These are phyloP conservation scores for Lagopus muta DNA, from an alignment of 2,113 vertebrate species.

Conservation along the genomic window DNA sequence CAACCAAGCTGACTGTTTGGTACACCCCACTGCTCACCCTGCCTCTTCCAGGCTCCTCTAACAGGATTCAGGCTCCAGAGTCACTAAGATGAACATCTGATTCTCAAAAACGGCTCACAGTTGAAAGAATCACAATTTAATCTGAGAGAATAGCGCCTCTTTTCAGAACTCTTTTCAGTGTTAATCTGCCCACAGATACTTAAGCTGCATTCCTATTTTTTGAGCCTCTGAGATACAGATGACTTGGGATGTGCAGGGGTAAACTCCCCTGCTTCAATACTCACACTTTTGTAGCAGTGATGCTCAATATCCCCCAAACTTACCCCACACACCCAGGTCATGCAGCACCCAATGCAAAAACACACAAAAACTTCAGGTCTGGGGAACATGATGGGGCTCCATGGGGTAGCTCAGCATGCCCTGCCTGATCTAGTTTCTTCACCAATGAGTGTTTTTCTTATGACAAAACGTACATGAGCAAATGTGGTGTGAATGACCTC, in stretches of 20 bases:
- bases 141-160: neutral
- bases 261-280: neutral
- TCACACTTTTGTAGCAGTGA: neutral
- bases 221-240: neutral
- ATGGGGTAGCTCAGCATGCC: neutral
- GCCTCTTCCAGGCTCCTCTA: neutral
- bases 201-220: neutral
- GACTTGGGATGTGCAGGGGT: neutral
- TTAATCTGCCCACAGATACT: neutral
- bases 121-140: slow-evolving; percentile 11
- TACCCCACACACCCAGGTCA: neutral
- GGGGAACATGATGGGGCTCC: neutral
- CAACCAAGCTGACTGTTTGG: neutral
- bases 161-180: neutral
- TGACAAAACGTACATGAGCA: neutral
- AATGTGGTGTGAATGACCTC: neutral
- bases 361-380: neutral
- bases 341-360: neutral
- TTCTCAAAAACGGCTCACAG: neutral
- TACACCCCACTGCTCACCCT: neutral
- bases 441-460: neutral
- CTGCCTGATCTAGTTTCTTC: neutral
- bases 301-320: fast-evolving
- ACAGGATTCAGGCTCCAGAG: neutral
- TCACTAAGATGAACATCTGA: neutral